These are phyloP conservation scores for Drosophila rubida DNA, from an alignment of 2,888 invertebrate genomes.

Conservation along the genomic window DNA sequence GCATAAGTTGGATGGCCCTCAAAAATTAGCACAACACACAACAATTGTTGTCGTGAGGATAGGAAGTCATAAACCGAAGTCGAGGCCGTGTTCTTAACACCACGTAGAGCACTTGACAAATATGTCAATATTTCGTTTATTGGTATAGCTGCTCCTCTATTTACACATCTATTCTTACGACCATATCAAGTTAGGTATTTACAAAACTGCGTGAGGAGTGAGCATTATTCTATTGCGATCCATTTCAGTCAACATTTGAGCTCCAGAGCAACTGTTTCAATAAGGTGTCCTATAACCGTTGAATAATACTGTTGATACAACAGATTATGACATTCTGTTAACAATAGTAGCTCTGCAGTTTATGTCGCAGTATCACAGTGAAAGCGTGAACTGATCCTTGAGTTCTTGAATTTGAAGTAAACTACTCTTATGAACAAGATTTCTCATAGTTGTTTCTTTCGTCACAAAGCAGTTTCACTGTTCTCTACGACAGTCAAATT, in stretches of 20 bases:
- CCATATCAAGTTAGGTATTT: constrained; percentile 10
- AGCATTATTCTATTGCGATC: constrained; percentile 38
- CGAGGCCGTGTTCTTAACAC: constrained; percentile 38
- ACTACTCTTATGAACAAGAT: too few species aligned
- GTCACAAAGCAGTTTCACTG: too few species aligned
- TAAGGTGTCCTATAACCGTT: constrained; percentile 11
- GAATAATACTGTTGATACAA: constrained; percentile 13
- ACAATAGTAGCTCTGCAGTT: too few species aligned
- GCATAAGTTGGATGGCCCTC: constrained; percentile 37
- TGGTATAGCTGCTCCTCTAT: constrained; percentile 13
- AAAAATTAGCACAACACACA: constrained; percentile 47
- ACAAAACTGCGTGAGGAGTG: constrained; percentile 23
- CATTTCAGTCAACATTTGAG: constrained; percentile 53
- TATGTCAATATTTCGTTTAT: constrained; percentile 14
- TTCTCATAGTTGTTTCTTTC: too few species aligned
- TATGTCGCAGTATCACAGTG: too few species aligned
- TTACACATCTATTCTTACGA: constrained; percentile 1
- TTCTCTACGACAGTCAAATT: too few species aligned
- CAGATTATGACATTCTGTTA: background rate
- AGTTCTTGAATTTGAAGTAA: too few species aligned
- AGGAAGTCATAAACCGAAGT: constrained; percentile 50
- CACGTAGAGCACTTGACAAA: constrained; percentile 26
- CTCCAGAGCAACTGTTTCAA: constrained; percentile 58
- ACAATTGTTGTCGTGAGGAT: constrained; percentile 20
- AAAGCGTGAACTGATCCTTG: too few species aligned